Evolutionary conservation across 2,888 invertebrate genomes (phyloP).

Genomic region (Temnothorax rugatulus): DNA sequence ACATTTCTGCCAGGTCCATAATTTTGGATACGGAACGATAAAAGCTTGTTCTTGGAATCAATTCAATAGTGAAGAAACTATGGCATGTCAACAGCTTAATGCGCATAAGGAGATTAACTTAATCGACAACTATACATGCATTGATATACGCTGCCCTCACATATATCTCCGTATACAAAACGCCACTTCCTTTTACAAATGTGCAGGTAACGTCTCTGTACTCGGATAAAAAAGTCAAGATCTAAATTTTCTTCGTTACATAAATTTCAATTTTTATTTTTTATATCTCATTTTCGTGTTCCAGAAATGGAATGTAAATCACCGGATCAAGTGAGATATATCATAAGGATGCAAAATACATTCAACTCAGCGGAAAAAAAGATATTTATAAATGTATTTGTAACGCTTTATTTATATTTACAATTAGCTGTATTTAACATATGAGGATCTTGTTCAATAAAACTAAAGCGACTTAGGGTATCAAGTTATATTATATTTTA

Average conservation of each 20-base stretch:
- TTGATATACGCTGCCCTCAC: constrained; percentile 68
- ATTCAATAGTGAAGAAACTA: constrained; percentile 56
- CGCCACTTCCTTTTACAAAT: constrained; percentile 86
- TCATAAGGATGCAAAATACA: constrained; percentile 71
- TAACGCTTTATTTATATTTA: background rate
- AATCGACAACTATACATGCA: constrained; percentile 70
- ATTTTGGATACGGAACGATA: constrained; percentile 79
- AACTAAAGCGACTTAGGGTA: background rate
- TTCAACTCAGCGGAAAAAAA: constrained; percentile 49
- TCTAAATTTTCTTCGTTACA: background rate
- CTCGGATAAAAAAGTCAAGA: background rate
- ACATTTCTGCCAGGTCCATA: constrained; percentile 71
- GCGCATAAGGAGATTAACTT: constrained; percentile 74
- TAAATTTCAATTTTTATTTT: background rate
- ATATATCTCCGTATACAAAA: constrained; percentile 77
- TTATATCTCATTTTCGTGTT: constrained; percentile 71
- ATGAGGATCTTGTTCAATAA: constrained; percentile 13
- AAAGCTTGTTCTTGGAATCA: constrained; percentile 78
- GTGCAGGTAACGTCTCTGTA: constrained; percentile 87
- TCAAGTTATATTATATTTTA: background rate
- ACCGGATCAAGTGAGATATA: constrained; percentile 89
- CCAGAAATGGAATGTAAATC: constrained; percentile 90
- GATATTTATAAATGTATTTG: constrained; percentile 1
- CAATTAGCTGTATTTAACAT: constrained; percentile 16
- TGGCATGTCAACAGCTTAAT: constrained; percentile 73